Evolutionary conservation across 1,140 invertebrate species (phyloP), one percentile per base, ranked within the genome.

Genomic region (Maconellicoccus hirsutus): DNA sequence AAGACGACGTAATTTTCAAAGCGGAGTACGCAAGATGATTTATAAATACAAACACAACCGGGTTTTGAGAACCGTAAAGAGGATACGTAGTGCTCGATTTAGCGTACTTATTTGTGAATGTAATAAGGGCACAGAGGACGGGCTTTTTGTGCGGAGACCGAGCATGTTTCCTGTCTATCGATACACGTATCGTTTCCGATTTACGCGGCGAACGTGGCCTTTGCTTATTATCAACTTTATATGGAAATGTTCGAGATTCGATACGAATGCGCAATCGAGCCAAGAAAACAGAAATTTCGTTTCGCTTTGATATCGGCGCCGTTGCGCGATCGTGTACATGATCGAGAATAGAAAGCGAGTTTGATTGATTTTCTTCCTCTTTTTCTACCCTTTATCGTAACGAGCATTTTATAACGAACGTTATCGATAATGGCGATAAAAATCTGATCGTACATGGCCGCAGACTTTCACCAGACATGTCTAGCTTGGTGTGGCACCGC

Each of bases 211-310:
- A 52, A 52, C n/a, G 12, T 52, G 42, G 42, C 42, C 42, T 52
- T 52, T 52, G 42, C 42, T 52, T 52, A 19, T 52, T 16, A 52
- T 52, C 42, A 52, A 52, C 42, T 52, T 52, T 52, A 52, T 52
- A 52, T 52, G 42, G 42, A 52, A 52, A 52, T 52, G 42, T 52
- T 19, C 6, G 42, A 52, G 42, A 52, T 52, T 52, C n/a, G 42
- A 52, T 16, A 16, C 42, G 42, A 52, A 52, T 52, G n/a, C 42
- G 42, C 12, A 52, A 52, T 52, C 42, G 14, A 14, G 33, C 33
- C 33, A 38, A 14, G 33, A 7, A 38, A 6, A 14, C 14, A 38
- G 33, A 38, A 52, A 52, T 52, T 52, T 4, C 42, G 42, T 16
- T 8, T 52, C 42, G 42, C n/a, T 19, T 52, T 52, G 42, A 52